Conservation (phyloP, 2,797 vertebrate species). For the Gymnopithys bicolor region DNA sequence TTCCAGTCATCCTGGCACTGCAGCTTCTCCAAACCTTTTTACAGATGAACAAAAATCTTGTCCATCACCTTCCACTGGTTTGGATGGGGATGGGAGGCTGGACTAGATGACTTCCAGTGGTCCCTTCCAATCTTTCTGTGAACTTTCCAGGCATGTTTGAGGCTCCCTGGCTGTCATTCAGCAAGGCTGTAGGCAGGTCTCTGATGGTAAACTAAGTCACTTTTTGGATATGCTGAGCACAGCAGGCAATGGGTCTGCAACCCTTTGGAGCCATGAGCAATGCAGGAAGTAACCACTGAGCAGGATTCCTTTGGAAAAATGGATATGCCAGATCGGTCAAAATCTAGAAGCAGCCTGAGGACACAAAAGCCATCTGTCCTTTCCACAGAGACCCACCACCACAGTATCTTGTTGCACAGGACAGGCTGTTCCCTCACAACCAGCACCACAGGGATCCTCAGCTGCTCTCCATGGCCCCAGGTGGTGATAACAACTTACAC, state of each 20-base stretch:
- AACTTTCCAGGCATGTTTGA: not conserved
- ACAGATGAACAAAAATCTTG: not conserved
- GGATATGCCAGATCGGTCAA: not conserved
- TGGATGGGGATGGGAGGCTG: not conserved
- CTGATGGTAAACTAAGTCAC: not conserved
- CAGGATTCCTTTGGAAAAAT: not conserved
- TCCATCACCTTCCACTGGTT: fast-evolving
- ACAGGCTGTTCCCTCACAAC: not conserved
- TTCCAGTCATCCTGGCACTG: not conserved
- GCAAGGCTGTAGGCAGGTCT: not conserved
- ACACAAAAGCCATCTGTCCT: not conserved
- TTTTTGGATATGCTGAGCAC: not conserved
- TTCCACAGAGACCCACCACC: not conserved
- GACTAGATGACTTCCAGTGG: no score
- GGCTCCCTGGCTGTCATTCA: not conserved
- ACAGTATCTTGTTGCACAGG: not conserved
- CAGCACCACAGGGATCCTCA: not conserved
- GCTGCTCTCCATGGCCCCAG: not conserved
- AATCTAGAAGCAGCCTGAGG: not conserved
- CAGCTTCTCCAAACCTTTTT: not conserved
- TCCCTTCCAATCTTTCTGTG: not conserved
- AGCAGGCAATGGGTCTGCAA: not conserved
- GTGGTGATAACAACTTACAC: not conserved
- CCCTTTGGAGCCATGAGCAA: not conserved
- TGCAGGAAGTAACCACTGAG: not conserved